Percentiles rank a stretch among this genome's conserved stretches.
Evolutionary conservation across 2,797 vertebrate species (phyloP).

Genomic region (Helicolenus hilgendorfi): DNA sequence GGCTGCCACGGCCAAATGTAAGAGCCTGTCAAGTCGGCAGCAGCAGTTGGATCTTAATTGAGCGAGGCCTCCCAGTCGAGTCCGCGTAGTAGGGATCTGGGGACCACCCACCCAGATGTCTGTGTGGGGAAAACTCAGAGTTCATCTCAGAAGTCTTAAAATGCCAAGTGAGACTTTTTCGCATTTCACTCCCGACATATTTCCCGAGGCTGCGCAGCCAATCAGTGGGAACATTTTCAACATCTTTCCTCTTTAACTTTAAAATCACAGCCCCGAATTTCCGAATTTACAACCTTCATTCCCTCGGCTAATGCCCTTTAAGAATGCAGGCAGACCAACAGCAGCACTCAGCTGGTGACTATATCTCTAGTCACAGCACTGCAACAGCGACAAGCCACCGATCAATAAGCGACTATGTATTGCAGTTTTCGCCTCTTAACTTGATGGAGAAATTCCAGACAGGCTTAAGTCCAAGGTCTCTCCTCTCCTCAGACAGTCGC

Average conservation of each 20-base stretch:
- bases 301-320: background rate
- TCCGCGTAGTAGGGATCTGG: constrained; percentile 25
- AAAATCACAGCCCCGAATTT: background rate
- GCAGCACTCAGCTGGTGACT: background rate
- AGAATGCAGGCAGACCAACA: background rate
- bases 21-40: constrained; percentile 61
- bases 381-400: constrained; percentile 20
- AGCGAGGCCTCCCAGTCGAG: constrained; percentile 55
- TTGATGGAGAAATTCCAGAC: constrained; percentile 61
- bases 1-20: constrained; percentile 55
- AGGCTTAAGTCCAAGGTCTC: constrained; percentile 60
- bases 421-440: constrained; percentile 25
- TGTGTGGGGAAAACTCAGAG: constrained; percentile 18
- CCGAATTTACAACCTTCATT: constrained; percentile 4
- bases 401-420: constrained; percentile 59
- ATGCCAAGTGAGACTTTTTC: constrained; percentile 29
- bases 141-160: constrained; percentile 49
- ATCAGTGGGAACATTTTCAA: background rate
- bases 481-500: constrained; percentile 49
- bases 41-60: constrained; percentile 75
- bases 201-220: constrained; percentile 2
- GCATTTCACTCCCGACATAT: constrained; percentile 12
- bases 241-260: background rate
- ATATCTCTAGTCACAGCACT: constrained; percentile 26
- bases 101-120: constrained; percentile 61